Conservation (phyloP, 2,797 vertebrate genomes). For the Tauraco hartlaubi region DNA sequence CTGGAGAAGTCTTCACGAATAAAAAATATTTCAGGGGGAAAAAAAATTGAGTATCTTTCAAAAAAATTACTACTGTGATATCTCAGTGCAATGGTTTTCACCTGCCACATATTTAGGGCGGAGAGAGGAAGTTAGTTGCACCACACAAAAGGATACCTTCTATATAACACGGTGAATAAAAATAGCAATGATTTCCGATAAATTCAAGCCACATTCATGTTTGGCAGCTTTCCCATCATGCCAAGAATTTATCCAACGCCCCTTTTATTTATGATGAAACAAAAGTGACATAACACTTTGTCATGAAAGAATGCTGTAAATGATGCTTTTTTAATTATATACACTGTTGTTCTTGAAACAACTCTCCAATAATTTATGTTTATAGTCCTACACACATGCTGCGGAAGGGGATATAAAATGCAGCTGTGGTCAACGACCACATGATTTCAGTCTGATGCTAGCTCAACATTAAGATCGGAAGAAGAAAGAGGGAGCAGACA, state of each 20-base stretch:
- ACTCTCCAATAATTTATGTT: constrained; percentile 65
- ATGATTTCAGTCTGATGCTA: neutral
- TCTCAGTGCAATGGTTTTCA: constrained; percentile 5
- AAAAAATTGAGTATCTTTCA: neutral
- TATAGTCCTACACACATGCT: constrained; percentile 19
- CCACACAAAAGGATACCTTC: constrained; percentile 31
- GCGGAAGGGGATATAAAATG: constrained; percentile 33
- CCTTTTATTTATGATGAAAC: constrained; percentile 80
- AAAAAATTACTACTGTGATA: neutral
- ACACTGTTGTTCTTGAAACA: constrained; percentile 62
- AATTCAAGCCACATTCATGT: constrained; percentile 69
- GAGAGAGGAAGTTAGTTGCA: neutral
- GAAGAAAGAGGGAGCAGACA: neutral
- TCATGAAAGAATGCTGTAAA: constrained; percentile 70
- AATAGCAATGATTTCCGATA: constrained; percentile 58
- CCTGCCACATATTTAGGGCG: neutral
- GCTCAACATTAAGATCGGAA: neutral
- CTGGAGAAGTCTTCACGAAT: neutral
- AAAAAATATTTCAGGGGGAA: neutral
- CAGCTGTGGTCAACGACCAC: constrained; percentile 15
- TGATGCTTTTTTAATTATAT: constrained; percentile 70
- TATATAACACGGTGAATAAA: constrained; percentile 24
- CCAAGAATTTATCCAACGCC: constrained; percentile 67
- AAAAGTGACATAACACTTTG: constrained; percentile 74
- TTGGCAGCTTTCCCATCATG: constrained; percentile 65